Base-by-base conservation (phyloP, 2,113 vertebrate genomes). In the Lophura nycthemera region DNA sequence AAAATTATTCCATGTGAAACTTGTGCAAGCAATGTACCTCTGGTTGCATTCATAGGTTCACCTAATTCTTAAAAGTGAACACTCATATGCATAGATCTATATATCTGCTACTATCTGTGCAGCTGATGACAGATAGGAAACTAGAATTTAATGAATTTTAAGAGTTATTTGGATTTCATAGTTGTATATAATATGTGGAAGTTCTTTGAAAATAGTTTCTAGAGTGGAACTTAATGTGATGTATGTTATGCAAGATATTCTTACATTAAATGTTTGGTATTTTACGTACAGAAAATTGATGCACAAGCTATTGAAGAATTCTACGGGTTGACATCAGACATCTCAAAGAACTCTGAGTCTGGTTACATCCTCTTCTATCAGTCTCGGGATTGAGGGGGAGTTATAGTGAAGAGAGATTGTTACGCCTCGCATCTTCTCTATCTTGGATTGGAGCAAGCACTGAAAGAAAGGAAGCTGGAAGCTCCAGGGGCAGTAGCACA, bases 261-360 rank as follows among this genome's bases (percentile, higher is more conserved):
- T 75, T 88, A 69, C 76, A 64, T 92, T 2, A 47, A 19, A 47
- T 34, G 27, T 83, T 65, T 24, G 8, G n/a, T 3, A 59, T 83
- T 80, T 91, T 96, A 14, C 45, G 11, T 94, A 2, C 96, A 98
- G 98, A 98, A 98, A 97, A 98, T 98, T 87, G 98, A 98, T 97
- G 98, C 98, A 96, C 98, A 98, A 97, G 98, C 98, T 96, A 98
- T 98, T 96, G 98, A 98, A 97, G 98, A 98, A 97, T 98, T 98
- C 98, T 98, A 98, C 89, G 98, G 98, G 96, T 98, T 98, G 96
- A 98, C 98, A 32, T 98, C 98, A 61, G 98, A 98, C 93, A 98
- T 98, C 97, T 98, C 98, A 57, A 98, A 98, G 97, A 98, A 98
- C 97, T 98, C 98, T 45, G 98, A 98, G 86, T 98, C 98, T 94